These are phyloP conservation scores for Ailurus styani DNA, from an alignment of 2,113 vertebrate species.

Conservation along the genomic window DNA sequence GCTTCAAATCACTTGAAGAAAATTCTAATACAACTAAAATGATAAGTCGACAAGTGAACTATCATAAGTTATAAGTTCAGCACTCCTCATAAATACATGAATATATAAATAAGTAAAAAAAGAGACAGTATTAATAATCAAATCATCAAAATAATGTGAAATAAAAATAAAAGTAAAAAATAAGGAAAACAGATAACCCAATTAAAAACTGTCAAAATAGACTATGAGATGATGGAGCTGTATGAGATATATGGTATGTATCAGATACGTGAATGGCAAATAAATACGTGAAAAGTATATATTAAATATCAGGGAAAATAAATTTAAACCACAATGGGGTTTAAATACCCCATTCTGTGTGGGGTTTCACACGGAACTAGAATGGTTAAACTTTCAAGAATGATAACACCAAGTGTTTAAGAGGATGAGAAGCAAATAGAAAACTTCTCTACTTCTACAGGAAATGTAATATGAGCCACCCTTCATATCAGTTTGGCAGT, in stretches of 20 bases:
- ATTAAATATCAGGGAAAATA: background rate
- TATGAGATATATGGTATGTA: background rate
- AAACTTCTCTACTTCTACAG: background rate
- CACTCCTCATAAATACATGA: background rate
- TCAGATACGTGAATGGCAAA: background rate
- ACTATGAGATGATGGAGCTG: background rate
- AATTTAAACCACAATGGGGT: background rate
- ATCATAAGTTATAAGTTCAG: background rate
- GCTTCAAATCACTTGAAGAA: background rate
- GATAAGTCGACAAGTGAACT: background rate
- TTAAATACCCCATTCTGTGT: too few species aligned
- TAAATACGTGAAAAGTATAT: background rate
- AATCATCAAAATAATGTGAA: too few species aligned
- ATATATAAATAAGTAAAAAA: background rate
- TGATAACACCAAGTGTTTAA: background rate
- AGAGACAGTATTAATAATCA: too few species aligned
- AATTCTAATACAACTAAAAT: background rate
- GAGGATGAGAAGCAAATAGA: background rate
- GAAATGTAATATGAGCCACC: background rate
- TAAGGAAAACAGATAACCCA: background rate
- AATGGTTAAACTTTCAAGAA: background rate
- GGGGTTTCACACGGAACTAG: too few species aligned
- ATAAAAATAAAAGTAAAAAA: background rate
- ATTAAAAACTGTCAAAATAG: background rate
- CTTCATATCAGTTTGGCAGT: background rate